These are phyloP conservation scores for Brevipalpus yothersi DNA, from an alignment of 1,140 invertebrate genomes.

Conservation along the genomic window DNA sequence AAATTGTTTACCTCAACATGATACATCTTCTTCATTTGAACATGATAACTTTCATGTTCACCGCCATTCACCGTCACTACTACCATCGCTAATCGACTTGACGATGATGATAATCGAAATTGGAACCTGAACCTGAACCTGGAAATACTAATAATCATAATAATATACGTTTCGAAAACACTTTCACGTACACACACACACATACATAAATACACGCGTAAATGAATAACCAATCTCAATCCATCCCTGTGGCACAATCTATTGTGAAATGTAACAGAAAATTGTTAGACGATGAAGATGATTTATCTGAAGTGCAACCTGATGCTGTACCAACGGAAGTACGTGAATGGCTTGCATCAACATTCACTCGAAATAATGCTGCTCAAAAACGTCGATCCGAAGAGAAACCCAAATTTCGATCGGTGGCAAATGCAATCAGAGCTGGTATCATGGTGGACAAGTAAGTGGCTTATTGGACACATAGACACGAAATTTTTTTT, in stretches of 20 bases:
- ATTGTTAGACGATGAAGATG: slow-evolving; percentile 39
- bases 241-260: background rate
- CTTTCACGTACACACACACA: background rate
- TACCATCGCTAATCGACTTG: no score
- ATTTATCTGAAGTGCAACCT: slow-evolving; percentile 77
- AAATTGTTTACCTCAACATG: no score
- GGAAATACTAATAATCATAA: no score
- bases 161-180: no score
- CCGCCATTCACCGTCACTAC: no score
- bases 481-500: no score
- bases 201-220: background rate
- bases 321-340: slow-evolving; percentile 85
- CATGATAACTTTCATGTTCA: no score
- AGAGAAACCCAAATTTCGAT: slow-evolving; percentile 44
- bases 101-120: no score
- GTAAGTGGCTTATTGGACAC: slow-evolving; percentile 14
- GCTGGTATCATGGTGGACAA: slow-evolving; percentile 92
- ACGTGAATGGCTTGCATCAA: slow-evolving; percentile 83
- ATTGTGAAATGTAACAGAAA: background rate
- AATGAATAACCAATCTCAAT: background rate
- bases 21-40: no score
- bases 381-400: slow-evolving; percentile 32
- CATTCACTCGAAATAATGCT: slow-evolving; percentile 70
- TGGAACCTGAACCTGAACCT: no score
- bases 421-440: slow-evolving; percentile 87